Evolutionary conservation across 2,797 vertebrate genomes (phyloP).

Genomic region (Lacerta agilis): DNA sequence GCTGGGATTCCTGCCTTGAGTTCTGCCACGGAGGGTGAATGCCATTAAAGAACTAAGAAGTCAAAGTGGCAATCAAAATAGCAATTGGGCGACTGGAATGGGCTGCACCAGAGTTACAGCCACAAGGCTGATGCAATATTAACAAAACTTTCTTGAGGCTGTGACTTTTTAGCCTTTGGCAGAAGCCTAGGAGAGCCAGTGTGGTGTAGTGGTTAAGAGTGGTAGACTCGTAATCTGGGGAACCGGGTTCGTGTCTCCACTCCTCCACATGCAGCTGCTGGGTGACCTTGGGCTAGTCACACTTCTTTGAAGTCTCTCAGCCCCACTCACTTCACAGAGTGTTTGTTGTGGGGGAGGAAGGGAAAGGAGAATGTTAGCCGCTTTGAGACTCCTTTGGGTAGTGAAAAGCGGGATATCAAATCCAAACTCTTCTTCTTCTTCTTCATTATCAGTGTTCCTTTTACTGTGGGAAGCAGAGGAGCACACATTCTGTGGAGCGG

Average conservation of each 20-base stretch:
- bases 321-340: too few relatives aligned
- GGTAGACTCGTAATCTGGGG: too few relatives aligned
- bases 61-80: not conserved
- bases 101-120: not conserved
- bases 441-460: not conserved
- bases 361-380: too few relatives aligned
- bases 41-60: not conserved
- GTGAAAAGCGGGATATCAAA: too few relatives aligned
- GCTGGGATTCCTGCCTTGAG: not conserved
- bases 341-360: too few relatives aligned
- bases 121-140: conserved; percentile 4
- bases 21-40: not conserved
- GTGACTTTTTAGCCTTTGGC: not conserved
- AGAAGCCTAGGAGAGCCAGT: not conserved
- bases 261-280: too few relatives aligned
- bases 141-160: not conserved
- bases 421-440: too few relatives aligned
- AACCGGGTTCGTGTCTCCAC: too few relatives aligned
- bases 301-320: too few relatives aligned
- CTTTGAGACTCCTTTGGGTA: too few relatives aligned
- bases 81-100: not conserved
- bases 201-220: too few relatives aligned
- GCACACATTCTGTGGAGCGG: not conserved
- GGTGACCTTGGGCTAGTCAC: too few relatives aligned
- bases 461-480: not conserved